These are phyloP conservation scores for Acanthochromis polyacanthus DNA, from an alignment of 2,113 vertebrate genomes.

Conservation along the genomic window DNA sequence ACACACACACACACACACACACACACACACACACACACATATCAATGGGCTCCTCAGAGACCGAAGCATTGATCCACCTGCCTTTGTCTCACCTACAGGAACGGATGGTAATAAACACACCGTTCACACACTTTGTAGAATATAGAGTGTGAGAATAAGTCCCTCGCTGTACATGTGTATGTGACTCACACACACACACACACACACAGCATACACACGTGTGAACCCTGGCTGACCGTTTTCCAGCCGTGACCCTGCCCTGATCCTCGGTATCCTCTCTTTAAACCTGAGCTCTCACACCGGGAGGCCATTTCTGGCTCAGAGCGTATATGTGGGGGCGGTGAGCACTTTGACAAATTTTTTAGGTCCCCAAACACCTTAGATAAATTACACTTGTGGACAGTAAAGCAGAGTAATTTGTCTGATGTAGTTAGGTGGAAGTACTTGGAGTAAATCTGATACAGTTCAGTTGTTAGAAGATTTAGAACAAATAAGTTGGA, in stretches of 20 bases:
- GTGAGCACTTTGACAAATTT: too few species aligned
- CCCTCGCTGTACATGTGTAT: background rate
- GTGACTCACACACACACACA: slow-evolving; percentile 1
- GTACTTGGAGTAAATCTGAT: too few species aligned
- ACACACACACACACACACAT: slow-evolving; percentile 14
- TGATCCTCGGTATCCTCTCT: slow-evolving; percentile 20
- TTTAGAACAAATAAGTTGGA: too few species aligned
- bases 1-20: too few species aligned
- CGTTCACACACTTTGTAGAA: background rate
- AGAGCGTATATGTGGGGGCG: too few species aligned
- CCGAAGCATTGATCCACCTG: slow-evolving; percentile 47
- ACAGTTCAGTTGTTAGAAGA: too few species aligned
- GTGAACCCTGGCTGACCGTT: slow-evolving; percentile 4
- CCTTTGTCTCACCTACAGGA: slow-evolving; percentile 16
- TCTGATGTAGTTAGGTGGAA: too few species aligned
- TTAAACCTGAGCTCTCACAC: slow-evolving; percentile 42
- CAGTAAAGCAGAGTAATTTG: too few species aligned
- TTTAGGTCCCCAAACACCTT: too few species aligned
- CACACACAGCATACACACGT: background rate
- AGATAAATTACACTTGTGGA: too few species aligned
- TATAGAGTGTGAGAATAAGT: background rate
- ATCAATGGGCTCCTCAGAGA: slow-evolving; percentile 42
- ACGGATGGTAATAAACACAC: slow-evolving; percentile 15
- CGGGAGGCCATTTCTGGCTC: slow-evolving; percentile 23
- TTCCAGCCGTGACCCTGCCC: slow-evolving; percentile 34